Conservation (phyloP, 1,140 invertebrate genomes). For the Centruroides sculpturatus region DNA sequence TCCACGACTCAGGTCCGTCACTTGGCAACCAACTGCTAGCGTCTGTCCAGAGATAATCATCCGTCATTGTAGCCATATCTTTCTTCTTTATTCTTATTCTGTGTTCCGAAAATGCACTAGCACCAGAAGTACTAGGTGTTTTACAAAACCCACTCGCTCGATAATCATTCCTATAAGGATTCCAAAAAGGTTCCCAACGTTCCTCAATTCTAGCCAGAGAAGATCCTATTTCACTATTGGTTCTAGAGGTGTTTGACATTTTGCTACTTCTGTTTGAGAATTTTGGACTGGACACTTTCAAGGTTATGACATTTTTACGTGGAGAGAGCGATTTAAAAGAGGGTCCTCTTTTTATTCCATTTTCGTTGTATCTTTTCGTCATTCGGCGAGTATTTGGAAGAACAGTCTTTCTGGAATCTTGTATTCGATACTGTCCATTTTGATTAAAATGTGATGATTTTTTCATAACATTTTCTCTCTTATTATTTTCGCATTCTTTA, state of each 20-base stretch:
- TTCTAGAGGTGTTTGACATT: not conserved
- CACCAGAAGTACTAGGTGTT: not conserved
- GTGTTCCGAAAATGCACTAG: not conserved
- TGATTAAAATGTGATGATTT: not conserved
- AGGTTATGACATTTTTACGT: not conserved
- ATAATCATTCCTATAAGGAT: not conserved
- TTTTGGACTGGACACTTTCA: no score
- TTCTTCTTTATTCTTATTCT: not conserved
- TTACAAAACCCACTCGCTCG: no score
- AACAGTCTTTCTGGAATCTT: not conserved
- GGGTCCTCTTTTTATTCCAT: not conserved
- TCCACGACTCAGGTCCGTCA: not conserved
- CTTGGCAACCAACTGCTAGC: not conserved
- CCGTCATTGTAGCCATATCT: not conserved
- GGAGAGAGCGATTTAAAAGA: not conserved
- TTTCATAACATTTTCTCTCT: not conserved
- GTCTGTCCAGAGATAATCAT: not conserved
- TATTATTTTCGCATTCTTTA: not conserved
- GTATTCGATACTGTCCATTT: no score
- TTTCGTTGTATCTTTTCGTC: no score
- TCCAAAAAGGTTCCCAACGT: not conserved
- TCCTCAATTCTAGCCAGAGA: not conserved
- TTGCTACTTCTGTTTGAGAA: not conserved
- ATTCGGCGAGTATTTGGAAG: not conserved
- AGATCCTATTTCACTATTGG: no score